Conservation (phyloP, 2,113 vertebrate genomes). For the Seriola aureovittata region DNA sequence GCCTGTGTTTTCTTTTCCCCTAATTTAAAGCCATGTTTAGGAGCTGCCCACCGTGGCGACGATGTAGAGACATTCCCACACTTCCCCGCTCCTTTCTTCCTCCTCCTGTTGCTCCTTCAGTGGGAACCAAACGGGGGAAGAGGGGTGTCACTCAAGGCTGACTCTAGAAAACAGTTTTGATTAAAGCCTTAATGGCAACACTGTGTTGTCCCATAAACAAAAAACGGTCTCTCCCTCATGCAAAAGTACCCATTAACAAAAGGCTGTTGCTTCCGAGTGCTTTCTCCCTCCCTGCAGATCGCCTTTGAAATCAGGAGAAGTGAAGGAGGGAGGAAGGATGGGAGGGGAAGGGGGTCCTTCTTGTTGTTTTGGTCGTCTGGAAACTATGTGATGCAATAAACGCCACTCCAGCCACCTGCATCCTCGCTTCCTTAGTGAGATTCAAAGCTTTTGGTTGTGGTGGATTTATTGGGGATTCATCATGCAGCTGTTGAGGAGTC, state of each 20-base stretch:
- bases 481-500: conserved; percentile 73
- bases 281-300: conserved; percentile 56
- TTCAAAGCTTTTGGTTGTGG: conserved; percentile 64
- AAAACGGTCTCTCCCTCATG: conserved; percentile 53
- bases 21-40: conserved; percentile 82
- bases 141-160: conserved; percentile 58
- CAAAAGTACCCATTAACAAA: conserved; percentile 65
- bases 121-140: conserved; percentile 53
- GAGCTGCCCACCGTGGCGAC: conserved; percentile 71
- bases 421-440: conserved; percentile 66
- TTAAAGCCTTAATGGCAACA: conserved; percentile 76
- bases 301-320: conserved; percentile 69
- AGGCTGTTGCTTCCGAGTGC: conserved; percentile 64
- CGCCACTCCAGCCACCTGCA: conserved; percentile 76
- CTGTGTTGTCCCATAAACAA: conserved; percentile 74
- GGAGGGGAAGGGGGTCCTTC: not conserved
- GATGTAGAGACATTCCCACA: conserved; percentile 79
- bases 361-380: conserved; percentile 75
- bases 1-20: conserved; percentile 80
- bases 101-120: conserved; percentile 63
- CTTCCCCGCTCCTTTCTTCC: conserved; percentile 67
- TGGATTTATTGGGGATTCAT: conserved; percentile 72
- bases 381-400: conserved; percentile 78
- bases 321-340: conserved; percentile 33
- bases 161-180: conserved; percentile 70